Evolutionary conservation across 1,140 invertebrate genomes (phyloP), one percentile per base, ranked within the genome.

Genomic region (Caenorhabditis briggsae): DNA sequence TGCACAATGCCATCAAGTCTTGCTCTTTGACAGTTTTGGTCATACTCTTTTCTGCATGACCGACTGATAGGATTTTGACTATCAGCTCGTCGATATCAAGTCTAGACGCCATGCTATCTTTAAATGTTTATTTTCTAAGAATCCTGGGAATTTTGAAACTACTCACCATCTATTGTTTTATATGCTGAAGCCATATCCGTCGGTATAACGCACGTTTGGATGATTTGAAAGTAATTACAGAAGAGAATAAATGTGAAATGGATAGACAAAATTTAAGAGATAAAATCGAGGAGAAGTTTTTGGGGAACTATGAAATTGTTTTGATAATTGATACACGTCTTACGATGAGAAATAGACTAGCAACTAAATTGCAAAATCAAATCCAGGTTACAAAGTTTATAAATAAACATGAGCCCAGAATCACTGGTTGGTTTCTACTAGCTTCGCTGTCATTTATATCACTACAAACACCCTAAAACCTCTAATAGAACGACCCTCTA

Each of bases 21-120:
- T 83, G 25, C 53, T 83, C 53, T 43, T 56, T 58, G 2, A 83
- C 82, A n/a, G 82, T 83, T 46, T 83, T 56, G 11, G 58, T 61
- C 53, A 83, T 9, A 23, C 53, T 58, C 20, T 61, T 58, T 16
- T 83, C 58, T 11, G 82, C 53, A 61, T 61, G 53, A 0, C 82
- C 82, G 16, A 58, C 53, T 23, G 53, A 43, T 20, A 83, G 25
- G 41, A 83, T 20, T 61, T 61, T 56, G 8, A 56, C 2, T 18
- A 83, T 83, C 14, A 83, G 16, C 53, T 83, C 82, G 20, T 83
- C 82, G 46, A 83, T 56, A 61, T 83, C 55, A 11, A 83, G 82
- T 58, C 55, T 83, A 18, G 48, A 23, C 9, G 53, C 41, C 58
- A 12, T 41, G 43, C 18, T 83, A 41, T 83, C 82, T 56, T 23